These are phyloP conservation scores for Wasmannia auropunctata DNA, from an alignment of 1,140 invertebrate species.

Conservation along the genomic window DNA sequence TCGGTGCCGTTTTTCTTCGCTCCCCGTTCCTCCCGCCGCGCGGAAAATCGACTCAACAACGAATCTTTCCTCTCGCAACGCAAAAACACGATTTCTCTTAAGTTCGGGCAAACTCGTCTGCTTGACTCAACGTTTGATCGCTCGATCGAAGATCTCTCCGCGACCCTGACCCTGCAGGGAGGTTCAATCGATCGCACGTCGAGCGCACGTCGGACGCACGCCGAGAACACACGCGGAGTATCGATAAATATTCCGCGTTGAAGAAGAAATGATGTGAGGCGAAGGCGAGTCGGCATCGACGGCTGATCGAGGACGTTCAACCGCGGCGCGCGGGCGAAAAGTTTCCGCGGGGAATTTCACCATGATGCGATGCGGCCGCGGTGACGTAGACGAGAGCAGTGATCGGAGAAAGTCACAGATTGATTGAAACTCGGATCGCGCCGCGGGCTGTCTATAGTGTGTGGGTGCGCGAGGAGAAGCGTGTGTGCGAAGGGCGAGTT, in stretches of 20 bases:
- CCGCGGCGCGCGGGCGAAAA: neutral
- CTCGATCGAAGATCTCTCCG: conserved; percentile 35
- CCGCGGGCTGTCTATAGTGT: neutral
- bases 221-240: neutral
- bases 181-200: neutral
- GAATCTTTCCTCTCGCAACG: neutral
- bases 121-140: conserved; percentile 37
- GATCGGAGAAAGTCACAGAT: conserved; percentile 10
- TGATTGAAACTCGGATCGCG: conserved; percentile 4
- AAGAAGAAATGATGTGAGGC: neutral
- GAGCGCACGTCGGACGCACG: neutral
- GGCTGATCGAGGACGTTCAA: neutral
- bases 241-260: neutral
- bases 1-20: no score
- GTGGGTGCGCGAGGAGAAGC: neutral
- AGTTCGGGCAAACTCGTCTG: conserved; percentile 24
- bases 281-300: neutral
- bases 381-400: neutral
- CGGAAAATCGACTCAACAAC: neutral
- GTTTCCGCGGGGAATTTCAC: conserved; percentile 22
- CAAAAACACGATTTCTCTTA: neutral
- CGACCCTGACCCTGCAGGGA: conserved; percentile 60
- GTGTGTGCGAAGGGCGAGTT: neutral
- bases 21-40: neutral
- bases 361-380: neutral